Evolutionary conservation across 2,888 invertebrate genomes (phyloP), one percentile per base, ranked within the genome.

Genomic region (Lordiphosa fenestrarum): DNA sequence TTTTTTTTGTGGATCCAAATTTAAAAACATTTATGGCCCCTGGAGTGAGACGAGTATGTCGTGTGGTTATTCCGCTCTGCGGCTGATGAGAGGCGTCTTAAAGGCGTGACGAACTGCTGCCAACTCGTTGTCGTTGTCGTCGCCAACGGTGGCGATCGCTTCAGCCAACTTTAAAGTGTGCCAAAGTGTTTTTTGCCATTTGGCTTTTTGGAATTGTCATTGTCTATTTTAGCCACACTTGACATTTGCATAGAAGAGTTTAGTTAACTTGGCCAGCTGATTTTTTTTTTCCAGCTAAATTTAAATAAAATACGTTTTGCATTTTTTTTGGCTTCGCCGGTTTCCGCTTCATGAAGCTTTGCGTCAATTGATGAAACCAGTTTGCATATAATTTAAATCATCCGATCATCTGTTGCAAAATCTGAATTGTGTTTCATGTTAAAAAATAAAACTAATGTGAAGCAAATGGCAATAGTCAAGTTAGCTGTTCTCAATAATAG

Each of bases 51-150:
- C 30, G 30, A 30, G 30, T 52, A 55, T 48, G 42, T 53, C 57
- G 63, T 58, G 64, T 15, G 37, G 25, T 30, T 30, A 30, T 9
- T 30, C 30, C 30, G 59, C 59, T 33, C 59, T 54, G 25, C 58
- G 52, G 35, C 58, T 52, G 51, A 53, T 59, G 64, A 53, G 75
- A 65, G 63, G 65, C 76, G 73, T 71, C 73, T 77, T 36, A 75
- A 69, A 76, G 80, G 76, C 80, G 76, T 76, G 73, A 76, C 76
- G 72, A 76, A 76, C 73, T 76, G 73, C 70, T 73, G 63, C 72
- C 76, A 58, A 58, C 46, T 48, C 51, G 42, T 6, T 6, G 12
- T 33, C 10, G 30, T 46, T 38, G 68, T 71, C 55, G 53, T 52
- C 67, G 67, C 64, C 54, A 64, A 41, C 6, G 38, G 40, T 21